Conservation (phyloP, 2,113 vertebrate species). For the Chloropsis cyanopogon region DNA sequence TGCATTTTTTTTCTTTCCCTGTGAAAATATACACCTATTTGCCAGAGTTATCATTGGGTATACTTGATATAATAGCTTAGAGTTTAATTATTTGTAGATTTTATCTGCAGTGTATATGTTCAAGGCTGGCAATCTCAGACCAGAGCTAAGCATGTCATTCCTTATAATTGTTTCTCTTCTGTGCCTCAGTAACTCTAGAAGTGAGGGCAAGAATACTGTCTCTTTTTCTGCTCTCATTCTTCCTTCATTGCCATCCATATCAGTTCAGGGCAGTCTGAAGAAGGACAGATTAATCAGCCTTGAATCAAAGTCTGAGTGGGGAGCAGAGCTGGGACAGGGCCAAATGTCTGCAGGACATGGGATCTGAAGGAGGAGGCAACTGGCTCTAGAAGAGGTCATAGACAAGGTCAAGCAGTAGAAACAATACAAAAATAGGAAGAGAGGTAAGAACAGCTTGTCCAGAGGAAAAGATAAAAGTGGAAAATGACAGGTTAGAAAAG, state of each 20-base stretch:
- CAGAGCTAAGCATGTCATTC: not conserved
- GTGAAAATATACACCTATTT: not conserved
- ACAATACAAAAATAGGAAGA: not conserved
- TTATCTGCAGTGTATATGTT: not conserved
- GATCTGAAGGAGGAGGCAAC: not conserved
- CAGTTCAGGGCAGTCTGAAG: not conserved
- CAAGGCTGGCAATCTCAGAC: not conserved
- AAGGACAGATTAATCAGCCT: not conserved
- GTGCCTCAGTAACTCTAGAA: not conserved
- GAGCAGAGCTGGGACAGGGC: not conserved
- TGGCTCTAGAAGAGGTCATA: not conserved
- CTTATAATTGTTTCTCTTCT: not conserved
- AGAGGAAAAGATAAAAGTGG: not conserved
- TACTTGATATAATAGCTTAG: not conserved
- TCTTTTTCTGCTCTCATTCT: not conserved
- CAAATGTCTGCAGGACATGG: not conserved
- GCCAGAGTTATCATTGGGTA: not conserved
- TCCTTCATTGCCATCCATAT: not conserved
- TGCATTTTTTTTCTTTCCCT: not conserved
- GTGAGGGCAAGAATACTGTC: not conserved
- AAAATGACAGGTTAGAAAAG: not conserved
- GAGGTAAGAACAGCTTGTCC: not conserved
- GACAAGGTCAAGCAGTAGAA: not conserved
- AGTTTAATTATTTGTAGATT: conserved; percentile 20
- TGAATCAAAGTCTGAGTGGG: not conserved